phyloP scores from a whole-genome alignment of 1,140 invertebrate genomes.

The Heliconius hermathena region DNA sequence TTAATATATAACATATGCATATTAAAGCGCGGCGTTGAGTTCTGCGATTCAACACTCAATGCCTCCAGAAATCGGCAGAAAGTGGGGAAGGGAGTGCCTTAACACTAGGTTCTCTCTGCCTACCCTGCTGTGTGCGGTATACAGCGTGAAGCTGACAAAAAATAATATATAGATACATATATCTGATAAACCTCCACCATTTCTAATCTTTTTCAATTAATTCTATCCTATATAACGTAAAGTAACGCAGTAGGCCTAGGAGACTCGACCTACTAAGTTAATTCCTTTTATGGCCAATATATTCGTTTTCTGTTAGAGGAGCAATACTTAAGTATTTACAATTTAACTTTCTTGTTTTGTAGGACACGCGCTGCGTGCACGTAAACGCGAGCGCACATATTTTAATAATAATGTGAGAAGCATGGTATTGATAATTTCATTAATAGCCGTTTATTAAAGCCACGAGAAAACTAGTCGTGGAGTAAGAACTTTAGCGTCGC shows the following conservation, averaged over 20 bases:
- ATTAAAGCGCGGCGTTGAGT: too few species aligned
- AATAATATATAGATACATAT: not conserved
- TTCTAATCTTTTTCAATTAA: not conserved
- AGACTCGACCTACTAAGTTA: not conserved
- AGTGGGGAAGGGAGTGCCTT: too few species aligned
- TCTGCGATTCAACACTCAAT: too few species aligned
- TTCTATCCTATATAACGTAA: not conserved
- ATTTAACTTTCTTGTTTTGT: constrained; percentile 10
- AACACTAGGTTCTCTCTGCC: too few species aligned
- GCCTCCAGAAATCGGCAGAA: too few species aligned
- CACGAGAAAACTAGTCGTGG: constrained; percentile 34
- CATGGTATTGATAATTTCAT: constrained; percentile 32
- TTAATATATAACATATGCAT: not conserved
- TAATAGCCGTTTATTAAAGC: constrained; percentile 35
- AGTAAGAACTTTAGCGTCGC: constrained; percentile 32
- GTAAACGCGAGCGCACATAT: constrained; percentile 1
- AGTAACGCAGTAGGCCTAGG: not conserved
- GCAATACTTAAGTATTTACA: not conserved
- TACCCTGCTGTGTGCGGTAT: too few species aligned
- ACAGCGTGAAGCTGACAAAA: too few species aligned
- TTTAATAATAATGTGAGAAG: constrained; percentile 15
- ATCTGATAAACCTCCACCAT: not conserved
- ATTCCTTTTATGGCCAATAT: not conserved
- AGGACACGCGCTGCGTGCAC: not conserved
- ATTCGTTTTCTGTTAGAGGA: constrained; percentile 4